Conservation (phyloP, 1,140 invertebrate genomes). For the Neodiprion pinetum region DNA sequence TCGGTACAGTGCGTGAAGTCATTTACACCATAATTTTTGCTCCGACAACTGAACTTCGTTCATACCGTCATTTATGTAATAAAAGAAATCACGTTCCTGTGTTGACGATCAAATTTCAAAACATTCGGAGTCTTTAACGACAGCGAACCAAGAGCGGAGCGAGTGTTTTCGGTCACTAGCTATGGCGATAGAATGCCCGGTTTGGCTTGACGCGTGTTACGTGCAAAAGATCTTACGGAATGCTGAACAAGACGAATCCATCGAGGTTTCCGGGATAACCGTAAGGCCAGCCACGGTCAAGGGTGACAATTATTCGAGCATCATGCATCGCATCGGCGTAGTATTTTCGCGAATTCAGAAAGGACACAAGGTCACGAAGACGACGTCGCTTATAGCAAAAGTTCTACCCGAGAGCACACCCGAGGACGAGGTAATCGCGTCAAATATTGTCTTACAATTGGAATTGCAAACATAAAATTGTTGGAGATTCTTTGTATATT, state of each 20-base stretch:
- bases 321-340: conserved; percentile 51
- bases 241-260: conserved; percentile 44
- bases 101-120: too few relatives aligned
- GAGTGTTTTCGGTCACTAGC: background rate
- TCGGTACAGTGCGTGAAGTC: too few relatives aligned
- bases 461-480: background rate
- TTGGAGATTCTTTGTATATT: background rate
- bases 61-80: too few relatives aligned
- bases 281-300: conserved; percentile 51
- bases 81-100: too few relatives aligned
- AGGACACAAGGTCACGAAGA: conserved; percentile 31
- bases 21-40: too few relatives aligned
- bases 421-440: background rate
- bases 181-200: conserved; percentile 36
- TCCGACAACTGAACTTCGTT: too few relatives aligned
- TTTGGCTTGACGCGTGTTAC: conserved; percentile 58
- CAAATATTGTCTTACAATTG: background rate
- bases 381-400: conserved; percentile 47
- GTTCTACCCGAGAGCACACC: conserved; percentile 33
- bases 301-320: conserved; percentile 63
- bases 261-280: conserved; percentile 44
- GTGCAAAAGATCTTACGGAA: conserved; percentile 51
- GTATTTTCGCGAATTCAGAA: conserved; percentile 29
- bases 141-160: too few relatives aligned
- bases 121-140: too few relatives aligned